These are phyloP conservation scores for Drosophila mercatorum DNA, from an alignment of 2,888 invertebrate species.

Conservation along the genomic window DNA sequence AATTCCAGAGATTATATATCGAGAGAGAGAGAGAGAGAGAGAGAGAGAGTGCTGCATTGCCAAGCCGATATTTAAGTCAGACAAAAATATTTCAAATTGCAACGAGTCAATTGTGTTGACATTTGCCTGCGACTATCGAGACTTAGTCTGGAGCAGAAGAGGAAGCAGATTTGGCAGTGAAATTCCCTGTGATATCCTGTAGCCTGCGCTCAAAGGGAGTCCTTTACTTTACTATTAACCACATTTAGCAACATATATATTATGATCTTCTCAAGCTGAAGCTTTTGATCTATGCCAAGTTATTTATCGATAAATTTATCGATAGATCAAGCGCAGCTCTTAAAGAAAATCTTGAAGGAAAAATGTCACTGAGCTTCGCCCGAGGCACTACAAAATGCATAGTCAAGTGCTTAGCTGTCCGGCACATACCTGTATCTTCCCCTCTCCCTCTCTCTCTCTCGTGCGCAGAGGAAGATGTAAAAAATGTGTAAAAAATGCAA, in stretches of 20 bases:
- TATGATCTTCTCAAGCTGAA: background rate
- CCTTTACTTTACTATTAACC: background rate
- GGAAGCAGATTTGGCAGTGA: background rate
- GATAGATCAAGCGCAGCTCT: background rate
- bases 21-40: background rate
- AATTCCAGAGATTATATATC: slow-evolving; percentile 18
- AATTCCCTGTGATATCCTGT: background rate
- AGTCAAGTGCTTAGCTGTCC: slow-evolving; percentile 30
- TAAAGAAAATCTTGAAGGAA: too few relatives aligned
- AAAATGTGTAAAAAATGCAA: slow-evolving; percentile 19
- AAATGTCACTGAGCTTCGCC: slow-evolving; percentile 7
- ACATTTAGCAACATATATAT: too few relatives aligned
- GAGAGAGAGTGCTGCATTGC: background rate
- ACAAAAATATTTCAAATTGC: slow-evolving; percentile 1
- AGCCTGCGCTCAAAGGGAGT: background rate
- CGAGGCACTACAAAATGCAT: slow-evolving; percentile 28
- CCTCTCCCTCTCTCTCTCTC: background rate
- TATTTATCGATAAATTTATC: background rate
- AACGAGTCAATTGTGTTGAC: slow-evolving; percentile 14
- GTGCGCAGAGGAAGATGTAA: background rate
- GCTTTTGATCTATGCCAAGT: background rate
- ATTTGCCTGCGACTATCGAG: background rate
- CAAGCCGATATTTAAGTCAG: slow-evolving; percentile 6
- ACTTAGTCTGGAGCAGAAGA: too few relatives aligned
- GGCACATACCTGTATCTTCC: background rate